phyloP scores from a whole-genome alignment of 92 coral and sea anemone species.

The Epizoanthus scotinus region DNA sequence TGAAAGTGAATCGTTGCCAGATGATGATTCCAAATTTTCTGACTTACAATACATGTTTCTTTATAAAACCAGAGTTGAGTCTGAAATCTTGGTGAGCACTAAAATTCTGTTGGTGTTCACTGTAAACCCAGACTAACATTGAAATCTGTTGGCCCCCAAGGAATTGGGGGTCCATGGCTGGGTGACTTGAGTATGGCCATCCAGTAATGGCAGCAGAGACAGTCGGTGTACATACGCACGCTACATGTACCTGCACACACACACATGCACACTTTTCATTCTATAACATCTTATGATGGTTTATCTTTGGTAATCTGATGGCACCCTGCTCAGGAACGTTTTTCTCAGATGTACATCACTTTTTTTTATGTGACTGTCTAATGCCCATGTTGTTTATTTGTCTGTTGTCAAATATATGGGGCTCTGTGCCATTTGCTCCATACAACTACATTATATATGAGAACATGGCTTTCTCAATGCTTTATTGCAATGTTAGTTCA shows the following conservation, averaged over 20 bases:
- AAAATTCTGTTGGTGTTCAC: constrained; percentile 40
- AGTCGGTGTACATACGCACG: not conserved
- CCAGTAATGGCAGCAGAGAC: constrained; percentile 57
- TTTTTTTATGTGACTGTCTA: not conserved
- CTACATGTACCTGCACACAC: not conserved
- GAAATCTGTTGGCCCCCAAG: constrained; percentile 47
- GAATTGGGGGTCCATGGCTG: constrained; percentile 31
- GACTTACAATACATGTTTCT: constrained; percentile 15
- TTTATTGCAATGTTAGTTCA: constrained; percentile 50
- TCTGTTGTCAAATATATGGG: too few species aligned
- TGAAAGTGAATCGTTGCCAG: constrained; percentile 15
- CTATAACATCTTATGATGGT: constrained; percentile 22
- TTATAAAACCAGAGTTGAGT: constrained; percentile 73
- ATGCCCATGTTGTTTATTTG: not conserved
- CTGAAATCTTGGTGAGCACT: constrained; percentile 77
- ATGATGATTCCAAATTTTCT: constrained; percentile 58
- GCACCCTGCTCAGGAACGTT: constrained; percentile 14
- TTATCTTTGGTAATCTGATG: constrained; percentile 53
- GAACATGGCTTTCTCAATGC: too few species aligned
- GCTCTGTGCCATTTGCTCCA: too few species aligned
- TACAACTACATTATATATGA: too few species aligned
- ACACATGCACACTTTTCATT: not conserved
- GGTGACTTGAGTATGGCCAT: constrained; percentile 49
- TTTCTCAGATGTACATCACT: not conserved
- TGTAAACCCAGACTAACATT: constrained; percentile 66